Evolutionary conservation across 2,113 vertebrate species (phyloP), one percentile per base, ranked within the genome.

Genomic region (Cyanocitta stelleri): DNA sequence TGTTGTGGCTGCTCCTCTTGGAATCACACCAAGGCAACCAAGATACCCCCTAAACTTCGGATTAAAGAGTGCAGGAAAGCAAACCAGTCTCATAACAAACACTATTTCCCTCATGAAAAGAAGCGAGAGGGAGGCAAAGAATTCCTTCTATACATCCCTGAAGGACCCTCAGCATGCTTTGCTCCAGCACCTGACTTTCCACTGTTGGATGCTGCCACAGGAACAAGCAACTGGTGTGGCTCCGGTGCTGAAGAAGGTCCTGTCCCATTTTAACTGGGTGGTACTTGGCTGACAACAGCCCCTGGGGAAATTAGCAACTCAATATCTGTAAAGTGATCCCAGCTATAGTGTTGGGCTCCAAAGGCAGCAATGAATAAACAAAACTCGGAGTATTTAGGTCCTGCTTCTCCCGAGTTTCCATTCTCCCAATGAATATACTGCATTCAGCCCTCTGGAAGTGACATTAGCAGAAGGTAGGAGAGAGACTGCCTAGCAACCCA

Each of bases 401-500:
- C 78, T 82, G 81, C 92, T 96, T 66, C 86, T 58, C 81, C 92
- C 84, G 5, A 67, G 78, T 90, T 96, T 88, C 89, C 92, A 94
- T 90, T 95, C 94, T 96, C 59, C 51, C 80, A 76, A 86, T 97
- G 97, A 96, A 98, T 96, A 88, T 96, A 32, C 81, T 94, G 95
- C 69, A 97, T 98, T 98, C 97, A 96, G 90, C 92, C 91, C 32
- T 85, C 95, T 82, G 96, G 94, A 96, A 97, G 96, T 96, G 93
- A 92, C 98, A 98, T 98, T 98, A 98, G 96, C 98, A 63, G 87
- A 94, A 96, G 88, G 96, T 91, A 79, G 95, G 89, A 97, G 96
- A 61, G 37, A 58, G 87, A 95, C 84, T 39, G 97, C 98, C 97
- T 98, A 98, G 98, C 98, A 98, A 98, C 98, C 94, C 74, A n/a